These are phyloP conservation scores for Glyphotaelius pellucidus DNA, from an alignment of 2,888 invertebrate species.

Conservation along the genomic window DNA sequence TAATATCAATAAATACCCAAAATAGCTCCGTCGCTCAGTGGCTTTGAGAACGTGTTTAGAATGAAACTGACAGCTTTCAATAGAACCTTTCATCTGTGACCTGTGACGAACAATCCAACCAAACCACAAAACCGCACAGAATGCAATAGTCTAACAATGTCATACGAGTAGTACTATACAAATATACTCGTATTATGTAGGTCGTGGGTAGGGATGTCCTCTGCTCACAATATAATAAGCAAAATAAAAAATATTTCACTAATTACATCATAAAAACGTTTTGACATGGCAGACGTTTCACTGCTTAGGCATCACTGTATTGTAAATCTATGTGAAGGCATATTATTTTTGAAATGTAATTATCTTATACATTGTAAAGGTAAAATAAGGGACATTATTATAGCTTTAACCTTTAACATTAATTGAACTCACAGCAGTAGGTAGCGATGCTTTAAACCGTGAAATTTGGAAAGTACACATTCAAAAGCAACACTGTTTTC, in stretches of 20 bases:
- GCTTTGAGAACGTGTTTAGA: background rate
- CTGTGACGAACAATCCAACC: background rate
- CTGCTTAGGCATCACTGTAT: background rate
- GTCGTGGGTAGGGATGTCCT: background rate
- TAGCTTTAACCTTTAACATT: background rate
- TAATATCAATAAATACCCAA: too few species aligned
- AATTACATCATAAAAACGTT: background rate
- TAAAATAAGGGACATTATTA: background rate
- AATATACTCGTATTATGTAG: background rate
- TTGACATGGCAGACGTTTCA: background rate
- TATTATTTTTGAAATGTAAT: background rate
- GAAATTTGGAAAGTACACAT: background rate
- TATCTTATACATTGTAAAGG: background rate
- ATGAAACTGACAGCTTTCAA: background rate
- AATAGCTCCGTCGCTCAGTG: too few species aligned
- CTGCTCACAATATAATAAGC: background rate
- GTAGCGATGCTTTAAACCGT: background rate
- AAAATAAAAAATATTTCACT: background rate
- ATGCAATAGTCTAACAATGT: background rate
- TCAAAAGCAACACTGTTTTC: too few species aligned
- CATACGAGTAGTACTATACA: background rate
- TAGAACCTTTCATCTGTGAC: background rate
- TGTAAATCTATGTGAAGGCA: background rate
- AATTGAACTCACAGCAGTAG: background rate
- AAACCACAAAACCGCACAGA: background rate